phyloP scores from a whole-genome alignment of 2,888 invertebrate genomes.

The Cyclophora punctaria region DNA sequence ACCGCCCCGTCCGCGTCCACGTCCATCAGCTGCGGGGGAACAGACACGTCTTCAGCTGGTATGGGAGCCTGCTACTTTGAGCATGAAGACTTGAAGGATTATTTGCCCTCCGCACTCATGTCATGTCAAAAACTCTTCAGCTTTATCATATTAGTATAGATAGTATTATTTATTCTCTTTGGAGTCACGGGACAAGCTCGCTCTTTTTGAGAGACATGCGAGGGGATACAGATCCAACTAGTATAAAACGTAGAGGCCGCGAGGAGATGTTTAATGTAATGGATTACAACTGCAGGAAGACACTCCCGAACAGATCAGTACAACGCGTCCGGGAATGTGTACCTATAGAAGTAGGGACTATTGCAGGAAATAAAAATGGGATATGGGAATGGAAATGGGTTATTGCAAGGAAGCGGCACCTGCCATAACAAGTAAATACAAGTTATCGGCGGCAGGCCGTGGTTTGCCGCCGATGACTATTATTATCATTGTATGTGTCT shows the following conservation, averaged over 20 bases:
- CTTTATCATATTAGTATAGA: background rate
- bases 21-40: slow-evolving; percentile 80
- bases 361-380: background rate
- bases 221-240: background rate
- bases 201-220: no score
- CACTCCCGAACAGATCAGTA: no score
- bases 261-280: background rate
- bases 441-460: no score
- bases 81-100: no score
- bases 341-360: no score
- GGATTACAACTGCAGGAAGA: no score
- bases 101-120: no score
- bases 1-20: slow-evolving; percentile 87
- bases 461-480: background rate
- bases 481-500: background rate
- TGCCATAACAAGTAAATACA: background rate
- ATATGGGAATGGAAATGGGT: no score
- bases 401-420: background rate
- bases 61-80: background rate
- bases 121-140: no score
- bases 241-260: slow-evolving; percentile 1
- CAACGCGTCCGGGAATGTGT: no score
- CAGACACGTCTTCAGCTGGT: background rate
- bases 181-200: no score
- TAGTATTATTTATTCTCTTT: background rate